These are phyloP conservation scores for Amphiura filiformis DNA, from an alignment of 35 echinoderm and acorn worm species.

Conservation along the genomic window DNA sequence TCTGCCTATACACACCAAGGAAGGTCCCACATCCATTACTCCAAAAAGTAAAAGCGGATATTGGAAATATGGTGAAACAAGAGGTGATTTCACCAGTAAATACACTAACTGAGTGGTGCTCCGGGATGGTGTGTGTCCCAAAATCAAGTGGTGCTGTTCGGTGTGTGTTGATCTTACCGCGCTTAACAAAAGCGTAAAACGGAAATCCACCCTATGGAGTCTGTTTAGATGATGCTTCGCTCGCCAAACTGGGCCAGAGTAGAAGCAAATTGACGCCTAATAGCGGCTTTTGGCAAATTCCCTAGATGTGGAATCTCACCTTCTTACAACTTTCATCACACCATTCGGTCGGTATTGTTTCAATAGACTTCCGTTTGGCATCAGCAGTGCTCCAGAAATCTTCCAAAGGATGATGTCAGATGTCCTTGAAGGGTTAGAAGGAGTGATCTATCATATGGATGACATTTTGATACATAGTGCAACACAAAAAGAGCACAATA, in stretches of 20 bases:
- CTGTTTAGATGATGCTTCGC: slow-evolving; percentile 49
- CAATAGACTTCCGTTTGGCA: slow-evolving; percentile 48
- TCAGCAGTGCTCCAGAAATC: slow-evolving; percentile 55
- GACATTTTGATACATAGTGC: slow-evolving; percentile 57
- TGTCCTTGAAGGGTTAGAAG: slow-evolving; percentile 51
- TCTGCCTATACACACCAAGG: slow-evolving; percentile 36
- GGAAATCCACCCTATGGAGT: slow-evolving; percentile 40
- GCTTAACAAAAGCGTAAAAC: slow-evolving; percentile 43
- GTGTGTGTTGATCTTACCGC: slow-evolving; percentile 55
- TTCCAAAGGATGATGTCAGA: slow-evolving; percentile 55
- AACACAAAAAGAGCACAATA: slow-evolving; percentile 48
- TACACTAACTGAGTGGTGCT: slow-evolving; percentile 59
- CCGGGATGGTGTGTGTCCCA: slow-evolving; percentile 37
- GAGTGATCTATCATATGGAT: slow-evolving; percentile 64
- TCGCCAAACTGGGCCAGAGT: slow-evolving; percentile 18
- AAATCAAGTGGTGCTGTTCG: slow-evolving; percentile 43
- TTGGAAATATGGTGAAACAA: slow-evolving; percentile 36
- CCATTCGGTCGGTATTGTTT: slow-evolving; percentile 50
- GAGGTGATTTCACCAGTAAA: slow-evolving; percentile 57
- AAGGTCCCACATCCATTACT: slow-evolving; percentile 46
- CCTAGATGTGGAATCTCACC: slow-evolving; percentile 22
- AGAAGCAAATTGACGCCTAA: slow-evolving; percentile 49
- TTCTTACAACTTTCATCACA: slow-evolving; percentile 64
- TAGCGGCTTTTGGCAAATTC: slow-evolving; percentile 68
- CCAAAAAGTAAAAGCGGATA: slow-evolving; percentile 31